A percentile compares a stretch with the other conserved stretches of the same genome.
Conservation (phyloP, 2,797 vertebrate genomes). For the Morelia viridis region DNA sequence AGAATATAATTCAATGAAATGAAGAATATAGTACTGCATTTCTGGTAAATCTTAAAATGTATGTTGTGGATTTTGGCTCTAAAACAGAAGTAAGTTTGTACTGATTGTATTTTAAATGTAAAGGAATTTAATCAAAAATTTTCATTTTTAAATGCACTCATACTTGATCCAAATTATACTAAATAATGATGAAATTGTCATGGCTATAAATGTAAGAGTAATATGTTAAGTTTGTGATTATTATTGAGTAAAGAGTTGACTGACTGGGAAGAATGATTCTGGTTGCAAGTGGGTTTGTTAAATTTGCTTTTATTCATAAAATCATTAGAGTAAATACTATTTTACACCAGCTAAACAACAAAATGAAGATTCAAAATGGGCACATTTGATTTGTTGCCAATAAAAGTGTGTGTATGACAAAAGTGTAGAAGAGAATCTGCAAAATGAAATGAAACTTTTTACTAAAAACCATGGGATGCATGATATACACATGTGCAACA, state of each 20-base stretch:
- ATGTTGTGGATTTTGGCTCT: background rate
- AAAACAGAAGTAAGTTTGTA: background rate
- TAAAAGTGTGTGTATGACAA: background rate
- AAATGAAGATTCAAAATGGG: background rate
- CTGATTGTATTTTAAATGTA: background rate
- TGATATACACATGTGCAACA: background rate
- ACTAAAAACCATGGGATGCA: background rate
- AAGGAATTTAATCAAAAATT: background rate
- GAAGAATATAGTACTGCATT: background rate
- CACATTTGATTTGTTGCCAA: no score
- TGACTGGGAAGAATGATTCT: conserved; percentile 31
- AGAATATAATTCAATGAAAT: background rate
- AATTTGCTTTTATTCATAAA: conserved; percentile 49
- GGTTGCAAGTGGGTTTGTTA: conserved; percentile 48
- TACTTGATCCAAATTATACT: background rate
- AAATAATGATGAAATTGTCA: background rate
- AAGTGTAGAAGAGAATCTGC: background rate
- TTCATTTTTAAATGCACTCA: background rate
- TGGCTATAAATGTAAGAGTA: background rate
- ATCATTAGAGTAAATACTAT: background rate
- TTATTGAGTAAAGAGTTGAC: conserved; percentile 24
- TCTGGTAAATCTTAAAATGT: background rate
- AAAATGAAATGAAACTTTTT: background rate
- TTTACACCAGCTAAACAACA: background rate
- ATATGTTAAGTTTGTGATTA: conserved; percentile 31